Evolutionary conservation across 2,888 invertebrate genomes (phyloP).

Genomic region (Perdita meconis): DNA sequence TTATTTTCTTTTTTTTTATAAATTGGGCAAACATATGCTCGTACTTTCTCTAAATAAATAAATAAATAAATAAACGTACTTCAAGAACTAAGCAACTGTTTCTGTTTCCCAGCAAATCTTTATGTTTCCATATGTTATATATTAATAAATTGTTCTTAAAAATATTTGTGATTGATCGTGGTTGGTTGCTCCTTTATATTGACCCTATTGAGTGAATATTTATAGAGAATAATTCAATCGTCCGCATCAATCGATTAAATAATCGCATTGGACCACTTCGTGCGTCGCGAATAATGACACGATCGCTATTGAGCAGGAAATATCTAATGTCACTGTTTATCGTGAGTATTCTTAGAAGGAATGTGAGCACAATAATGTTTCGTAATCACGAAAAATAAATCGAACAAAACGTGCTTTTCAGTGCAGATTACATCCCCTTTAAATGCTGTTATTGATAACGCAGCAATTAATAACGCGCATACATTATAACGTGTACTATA

Average conservation of each 20-base stretch:
- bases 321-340: slow-evolving; percentile 26
- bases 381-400: slow-evolving; percentile 19
- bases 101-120: no score
- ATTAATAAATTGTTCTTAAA: no score
- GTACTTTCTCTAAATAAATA: no score
- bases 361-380: slow-evolving; percentile 20
- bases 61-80: no score
- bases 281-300: neutral
- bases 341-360: neutral
- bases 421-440: slow-evolving; percentile 43
- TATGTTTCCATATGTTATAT: no score
- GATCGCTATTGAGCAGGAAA: neutral
- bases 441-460: slow-evolving; percentile 44
- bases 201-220: neutral
- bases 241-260: neutral
- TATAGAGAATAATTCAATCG: slow-evolving; percentile 6
- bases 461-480: slow-evolving; percentile 33
- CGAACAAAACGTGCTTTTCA: slow-evolving; percentile 12
- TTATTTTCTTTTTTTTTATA: no score
- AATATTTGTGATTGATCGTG: no score
- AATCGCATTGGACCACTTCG: slow-evolving; percentile 3
- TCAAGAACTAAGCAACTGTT: no score
- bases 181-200: no score
- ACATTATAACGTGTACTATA: neutral
- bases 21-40: no score